These are phyloP conservation scores for Xyrichtys novacula DNA, from an alignment of 2,797 vertebrate species.

Conservation along the genomic window DNA sequence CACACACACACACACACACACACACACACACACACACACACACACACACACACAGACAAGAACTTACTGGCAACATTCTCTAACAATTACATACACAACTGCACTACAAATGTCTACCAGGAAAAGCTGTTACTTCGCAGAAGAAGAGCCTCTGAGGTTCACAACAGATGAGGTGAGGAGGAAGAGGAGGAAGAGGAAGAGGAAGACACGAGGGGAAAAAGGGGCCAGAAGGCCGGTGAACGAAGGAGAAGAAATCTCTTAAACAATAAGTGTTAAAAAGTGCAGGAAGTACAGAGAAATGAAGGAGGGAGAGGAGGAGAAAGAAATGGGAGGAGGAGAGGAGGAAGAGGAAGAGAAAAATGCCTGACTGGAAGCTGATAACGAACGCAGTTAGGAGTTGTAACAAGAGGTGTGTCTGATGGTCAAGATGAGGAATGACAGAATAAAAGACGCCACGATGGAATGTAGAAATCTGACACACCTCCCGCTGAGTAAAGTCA, in stretches of 20 bases:
- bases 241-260: constrained; percentile 26
- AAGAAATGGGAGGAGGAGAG: constrained; percentile 8
- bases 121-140: constrained; percentile 16
- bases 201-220: constrained; percentile 16
- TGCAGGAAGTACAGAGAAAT: constrained; percentile 31
- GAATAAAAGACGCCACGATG: constrained; percentile 16
- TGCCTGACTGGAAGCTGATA: constrained; percentile 15
- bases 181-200: constrained; percentile 10
- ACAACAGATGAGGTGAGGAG: constrained; percentile 27
- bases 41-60: constrained; percentile 4
- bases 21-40: too few species aligned
- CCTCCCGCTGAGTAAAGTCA: not conserved
- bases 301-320: constrained; percentile 5
- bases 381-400: not conserved
- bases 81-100: constrained; percentile 10
- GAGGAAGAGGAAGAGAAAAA: constrained; percentile 28
- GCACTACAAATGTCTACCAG: constrained; percentile 7
- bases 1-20: constrained; percentile 7
- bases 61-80: constrained; percentile 28
- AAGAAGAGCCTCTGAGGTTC: constrained; percentile 5
- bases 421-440: constrained; percentile 4
- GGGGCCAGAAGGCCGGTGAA: constrained; percentile 2
- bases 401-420: constrained; percentile 4
- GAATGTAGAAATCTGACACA: constrained; percentile 37
- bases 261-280: constrained; percentile 39